Conservation (phyloP, 53 echinoderm and acorn worm genomes). For the Stichopus horrens region DNA sequence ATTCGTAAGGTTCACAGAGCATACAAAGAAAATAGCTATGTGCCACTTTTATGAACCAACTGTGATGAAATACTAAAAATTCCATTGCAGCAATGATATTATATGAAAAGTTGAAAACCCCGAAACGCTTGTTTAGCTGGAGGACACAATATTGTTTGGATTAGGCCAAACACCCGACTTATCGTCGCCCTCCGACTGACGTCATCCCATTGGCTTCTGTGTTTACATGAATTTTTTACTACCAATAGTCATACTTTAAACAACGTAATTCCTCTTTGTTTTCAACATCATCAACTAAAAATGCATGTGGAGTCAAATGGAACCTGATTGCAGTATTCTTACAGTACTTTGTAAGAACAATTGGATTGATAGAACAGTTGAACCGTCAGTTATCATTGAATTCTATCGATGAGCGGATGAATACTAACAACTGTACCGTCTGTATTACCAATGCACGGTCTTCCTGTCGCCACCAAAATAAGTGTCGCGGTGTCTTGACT, state of each 20-base stretch:
- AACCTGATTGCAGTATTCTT: background rate
- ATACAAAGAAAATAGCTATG: background rate
- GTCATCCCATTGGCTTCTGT: constrained; percentile 36
- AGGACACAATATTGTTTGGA: constrained; percentile 51
- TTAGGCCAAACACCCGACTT: constrained; percentile 39
- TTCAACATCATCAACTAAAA: background rate
- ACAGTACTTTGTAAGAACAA: background rate
- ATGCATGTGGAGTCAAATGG: background rate
- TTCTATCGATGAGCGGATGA: background rate
- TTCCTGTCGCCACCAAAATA: constrained; percentile 44
- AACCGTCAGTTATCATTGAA: constrained; percentile 1
- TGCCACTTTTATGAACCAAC: constrained; percentile 10
- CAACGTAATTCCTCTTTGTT: constrained; percentile 7
- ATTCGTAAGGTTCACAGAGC: background rate
- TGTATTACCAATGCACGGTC: constrained; percentile 42
- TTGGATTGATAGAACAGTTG: background rate
- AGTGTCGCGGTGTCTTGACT: background rate
- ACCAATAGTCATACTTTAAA: constrained; percentile 31
- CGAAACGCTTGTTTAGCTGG: constrained; percentile 42
- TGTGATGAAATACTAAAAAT: constrained; percentile 29
- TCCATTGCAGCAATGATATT: constrained; percentile 40
- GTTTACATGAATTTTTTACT: constrained; percentile 20
- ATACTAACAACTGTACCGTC: constrained; percentile 25
- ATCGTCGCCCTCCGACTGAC: constrained; percentile 42
- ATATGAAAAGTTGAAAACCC: constrained; percentile 12